Evolutionary conservation across 2,888 invertebrate species (phyloP).

Genomic region (Drosophila leonis): DNA sequence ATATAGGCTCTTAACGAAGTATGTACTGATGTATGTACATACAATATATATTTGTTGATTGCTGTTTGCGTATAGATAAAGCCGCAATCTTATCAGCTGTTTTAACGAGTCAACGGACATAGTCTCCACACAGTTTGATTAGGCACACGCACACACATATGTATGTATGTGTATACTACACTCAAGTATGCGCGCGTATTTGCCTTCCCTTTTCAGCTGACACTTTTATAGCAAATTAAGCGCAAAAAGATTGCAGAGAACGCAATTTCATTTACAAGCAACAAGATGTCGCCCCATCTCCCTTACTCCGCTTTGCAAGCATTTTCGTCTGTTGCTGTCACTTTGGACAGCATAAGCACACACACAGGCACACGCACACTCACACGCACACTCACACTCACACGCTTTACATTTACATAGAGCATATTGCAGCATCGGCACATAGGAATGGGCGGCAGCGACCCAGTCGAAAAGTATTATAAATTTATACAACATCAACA

Average conservation of each 20-base stretch:
- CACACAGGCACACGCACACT: neutral
- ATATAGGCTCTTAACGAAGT: constrained; percentile 21
- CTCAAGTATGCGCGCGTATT: constrained; percentile 14
- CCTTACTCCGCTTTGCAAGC: neutral
- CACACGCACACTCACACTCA: constrained; percentile 6
- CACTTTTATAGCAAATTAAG: constrained; percentile 56
- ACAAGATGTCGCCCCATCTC: constrained; percentile 4
- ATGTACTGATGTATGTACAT: constrained; percentile 3
- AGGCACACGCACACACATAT: constrained; percentile 21
- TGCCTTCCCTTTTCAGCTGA: constrained; percentile 31
- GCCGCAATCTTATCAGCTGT: constrained; percentile 65
- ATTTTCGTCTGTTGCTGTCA: constrained; percentile 49
- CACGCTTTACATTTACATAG: constrained; percentile 27
- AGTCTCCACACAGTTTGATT: constrained; percentile 39
- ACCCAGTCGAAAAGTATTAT: constrained; percentile 61
- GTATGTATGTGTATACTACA: neutral
- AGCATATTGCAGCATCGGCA: constrained; percentile 54
- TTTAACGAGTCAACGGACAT: constrained; percentile 55
- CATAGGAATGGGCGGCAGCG: constrained; percentile 18
- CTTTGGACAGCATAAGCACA: constrained; percentile 44
- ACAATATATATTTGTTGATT: constrained; percentile 20
- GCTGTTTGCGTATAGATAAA: constrained; percentile 42
- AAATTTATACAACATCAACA: constrained; percentile 61
- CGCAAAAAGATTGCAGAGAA: constrained; percentile 59
- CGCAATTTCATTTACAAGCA: constrained; percentile 54